Evolutionary conservation across 2,888 invertebrate species (phyloP).

Genomic region (Idaea biselata): DNA sequence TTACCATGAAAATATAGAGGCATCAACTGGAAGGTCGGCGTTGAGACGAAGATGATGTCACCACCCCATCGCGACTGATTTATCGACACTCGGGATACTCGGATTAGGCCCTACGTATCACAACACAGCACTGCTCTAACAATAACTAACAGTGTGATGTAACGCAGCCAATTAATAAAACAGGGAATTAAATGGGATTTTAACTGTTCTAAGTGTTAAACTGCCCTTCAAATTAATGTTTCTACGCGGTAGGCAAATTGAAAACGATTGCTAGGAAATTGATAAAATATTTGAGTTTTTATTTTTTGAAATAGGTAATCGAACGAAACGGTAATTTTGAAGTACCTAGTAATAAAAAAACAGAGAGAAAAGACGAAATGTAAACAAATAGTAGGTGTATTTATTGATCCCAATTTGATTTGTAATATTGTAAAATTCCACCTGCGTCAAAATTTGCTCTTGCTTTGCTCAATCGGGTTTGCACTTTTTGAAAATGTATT

Average conservation of each 20-base stretch:
- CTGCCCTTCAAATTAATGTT: not conserved
- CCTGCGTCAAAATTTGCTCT: too few relatives aligned
- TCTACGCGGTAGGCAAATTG: not conserved
- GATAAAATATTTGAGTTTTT: not conserved
- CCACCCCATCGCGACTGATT: conserved; percentile 62
- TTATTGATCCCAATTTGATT: not conserved
- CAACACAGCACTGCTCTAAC: not conserved
- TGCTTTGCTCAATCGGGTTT: too few relatives aligned
- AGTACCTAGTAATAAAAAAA: not conserved
- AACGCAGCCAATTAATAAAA: not conserved
- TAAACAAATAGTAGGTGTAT: not conserved
- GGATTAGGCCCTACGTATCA: conserved; percentile 53
- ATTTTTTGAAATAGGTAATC: not conserved
- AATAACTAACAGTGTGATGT: not conserved
- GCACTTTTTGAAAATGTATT: too few relatives aligned
- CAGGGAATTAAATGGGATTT: conserved; percentile 1
- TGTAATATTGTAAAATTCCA: not conserved
- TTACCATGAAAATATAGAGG: conserved; percentile 60
- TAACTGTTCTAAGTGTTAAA: not conserved
- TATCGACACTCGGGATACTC: conserved; percentile 48
- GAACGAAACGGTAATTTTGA: not conserved
- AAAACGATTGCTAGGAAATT: not conserved
- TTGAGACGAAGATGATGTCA: conserved; percentile 71
- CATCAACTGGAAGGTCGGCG: conserved; percentile 66
- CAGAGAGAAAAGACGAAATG: not conserved